Conservation (phyloP, 1,140 invertebrate species). For the Drosophila tsacasi region DNA sequence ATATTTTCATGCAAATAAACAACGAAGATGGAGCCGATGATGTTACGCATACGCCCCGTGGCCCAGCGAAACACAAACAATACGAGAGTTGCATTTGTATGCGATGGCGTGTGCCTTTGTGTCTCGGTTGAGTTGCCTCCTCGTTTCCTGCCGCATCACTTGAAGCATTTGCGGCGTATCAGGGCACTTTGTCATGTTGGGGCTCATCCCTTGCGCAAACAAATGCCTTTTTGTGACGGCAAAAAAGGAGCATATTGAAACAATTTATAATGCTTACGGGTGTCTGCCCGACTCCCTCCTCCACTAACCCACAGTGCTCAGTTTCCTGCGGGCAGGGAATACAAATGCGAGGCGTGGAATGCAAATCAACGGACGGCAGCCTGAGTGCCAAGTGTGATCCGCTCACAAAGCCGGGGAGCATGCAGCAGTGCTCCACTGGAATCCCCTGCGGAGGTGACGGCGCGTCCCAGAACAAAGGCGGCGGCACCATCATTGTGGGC, state of each 20-base stretch:
- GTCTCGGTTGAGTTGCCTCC: slow-evolving; percentile 10
- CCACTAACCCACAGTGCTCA: slow-evolving; percentile 91
- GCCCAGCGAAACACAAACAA: slow-evolving; percentile 53
- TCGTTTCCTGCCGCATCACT: slow-evolving; percentile 27
- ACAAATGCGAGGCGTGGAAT: slow-evolving; percentile 93
- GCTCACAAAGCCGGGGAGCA: slow-evolving; percentile 87
- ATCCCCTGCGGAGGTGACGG: slow-evolving; percentile 86
- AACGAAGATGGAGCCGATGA: slow-evolving; percentile 33
- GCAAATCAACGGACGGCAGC: slow-evolving; percentile 86
- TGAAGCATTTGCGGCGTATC: slow-evolving; percentile 16
- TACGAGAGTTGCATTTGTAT: slow-evolving; percentile 66
- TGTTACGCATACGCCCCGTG: slow-evolving; percentile 64
- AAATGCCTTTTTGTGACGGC: slow-evolving; percentile 63
- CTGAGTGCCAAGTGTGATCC: slow-evolving; percentile 86
- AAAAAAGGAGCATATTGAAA: slow-evolving; percentile 66
- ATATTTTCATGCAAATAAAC: slow-evolving; percentile 46
- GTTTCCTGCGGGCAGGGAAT: slow-evolving; percentile 93
- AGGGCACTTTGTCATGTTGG: slow-evolving; percentile 54
- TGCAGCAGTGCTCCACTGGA: slow-evolving; percentile 89
- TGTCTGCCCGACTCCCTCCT: neutral
- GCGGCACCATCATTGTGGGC: slow-evolving; percentile 81
- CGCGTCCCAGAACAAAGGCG: slow-evolving; percentile 43
- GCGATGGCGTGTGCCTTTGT: slow-evolving; percentile 32
- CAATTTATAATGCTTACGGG: slow-evolving; percentile 74
- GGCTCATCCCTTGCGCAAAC: slow-evolving; percentile 62